Conservation (phyloP, 2,113 vertebrate species). For the Bubo bubo region DNA sequence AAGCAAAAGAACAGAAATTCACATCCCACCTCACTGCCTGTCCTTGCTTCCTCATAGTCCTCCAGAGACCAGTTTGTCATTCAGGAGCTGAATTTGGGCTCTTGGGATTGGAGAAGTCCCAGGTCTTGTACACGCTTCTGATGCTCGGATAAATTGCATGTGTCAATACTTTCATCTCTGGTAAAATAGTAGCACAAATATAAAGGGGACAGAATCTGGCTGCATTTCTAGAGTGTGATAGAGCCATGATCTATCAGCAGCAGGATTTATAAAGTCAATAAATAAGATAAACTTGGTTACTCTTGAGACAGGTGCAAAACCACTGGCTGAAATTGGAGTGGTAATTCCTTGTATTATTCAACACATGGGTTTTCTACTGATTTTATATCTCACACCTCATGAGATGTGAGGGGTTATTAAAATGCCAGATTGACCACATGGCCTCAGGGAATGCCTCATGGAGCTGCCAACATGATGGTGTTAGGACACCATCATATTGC, state of each 20-base stretch:
- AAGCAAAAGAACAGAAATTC: background rate
- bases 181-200: background rate
- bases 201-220: background rate
- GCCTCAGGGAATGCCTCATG: background rate
- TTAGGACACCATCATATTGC: background rate
- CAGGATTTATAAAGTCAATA: background rate
- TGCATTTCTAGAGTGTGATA: background rate
- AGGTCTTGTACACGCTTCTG: rapidly evolving
- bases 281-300: background rate
- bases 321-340: background rate
- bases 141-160: background rate
- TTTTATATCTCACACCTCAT: background rate
- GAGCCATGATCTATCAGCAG: background rate
- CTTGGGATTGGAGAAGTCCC: background rate
- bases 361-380: background rate
- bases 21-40: background rate
- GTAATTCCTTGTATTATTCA: background rate
- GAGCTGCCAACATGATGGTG: background rate
- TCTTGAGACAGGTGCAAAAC: background rate
- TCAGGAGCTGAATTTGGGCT: background rate
- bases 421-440: background rate
- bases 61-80: background rate
- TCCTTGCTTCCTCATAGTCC: background rate
- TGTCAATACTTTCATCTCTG: background rate
- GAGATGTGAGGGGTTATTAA: background rate